Percentiles rank a stretch among this genome's conserved stretches.
These are phyloP conservation scores for Hesperophylax magnus DNA, from an alignment of 1,140 invertebrate genomes.

Conservation along the genomic window DNA sequence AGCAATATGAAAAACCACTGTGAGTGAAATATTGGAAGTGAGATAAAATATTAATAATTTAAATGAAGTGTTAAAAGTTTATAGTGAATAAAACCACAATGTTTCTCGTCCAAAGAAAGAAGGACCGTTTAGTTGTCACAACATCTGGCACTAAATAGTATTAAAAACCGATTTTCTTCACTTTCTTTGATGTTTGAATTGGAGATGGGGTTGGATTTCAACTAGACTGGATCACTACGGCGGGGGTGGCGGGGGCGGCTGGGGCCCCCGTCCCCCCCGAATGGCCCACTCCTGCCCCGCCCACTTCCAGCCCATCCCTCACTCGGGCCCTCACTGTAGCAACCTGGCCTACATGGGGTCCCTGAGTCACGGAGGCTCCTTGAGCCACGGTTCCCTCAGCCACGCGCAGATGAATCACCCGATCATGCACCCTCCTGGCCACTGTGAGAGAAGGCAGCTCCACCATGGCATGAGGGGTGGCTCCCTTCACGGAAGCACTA, in stretches of 20 bases:
- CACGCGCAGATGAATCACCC: conserved; percentile 36
- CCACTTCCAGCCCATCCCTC: conserved; percentile 44
- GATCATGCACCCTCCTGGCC: conserved; percentile 11
- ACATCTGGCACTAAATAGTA: not conserved
- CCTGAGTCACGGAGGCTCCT: conserved; percentile 51
- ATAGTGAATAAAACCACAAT: not conserved
- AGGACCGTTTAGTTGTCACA: no score
- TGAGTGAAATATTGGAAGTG: no score
- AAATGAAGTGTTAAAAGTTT: no score
- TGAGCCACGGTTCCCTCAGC: conserved; percentile 50
- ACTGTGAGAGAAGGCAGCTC: conserved; percentile 40
- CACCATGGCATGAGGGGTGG: conserved; percentile 45
- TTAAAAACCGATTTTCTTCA: not conserved
- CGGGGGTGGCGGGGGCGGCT: conserved; percentile 41
- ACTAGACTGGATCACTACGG: conserved; percentile 51
- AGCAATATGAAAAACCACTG: no score
- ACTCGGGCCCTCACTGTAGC: conserved; percentile 48
- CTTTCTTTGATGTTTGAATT: not conserved
- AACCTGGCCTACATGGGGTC: conserved; percentile 55
- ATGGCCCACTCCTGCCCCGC: conserved; percentile 45
- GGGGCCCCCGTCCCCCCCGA: conserved; percentile 40
- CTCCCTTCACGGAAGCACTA: conserved; percentile 49
- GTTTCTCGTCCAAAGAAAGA: not conserved
- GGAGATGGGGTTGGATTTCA: not conserved
- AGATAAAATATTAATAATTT: no score